phyloP scores from a whole-genome alignment of 2,113 vertebrate species.

The Phrynocephalus versicolor region DNA sequence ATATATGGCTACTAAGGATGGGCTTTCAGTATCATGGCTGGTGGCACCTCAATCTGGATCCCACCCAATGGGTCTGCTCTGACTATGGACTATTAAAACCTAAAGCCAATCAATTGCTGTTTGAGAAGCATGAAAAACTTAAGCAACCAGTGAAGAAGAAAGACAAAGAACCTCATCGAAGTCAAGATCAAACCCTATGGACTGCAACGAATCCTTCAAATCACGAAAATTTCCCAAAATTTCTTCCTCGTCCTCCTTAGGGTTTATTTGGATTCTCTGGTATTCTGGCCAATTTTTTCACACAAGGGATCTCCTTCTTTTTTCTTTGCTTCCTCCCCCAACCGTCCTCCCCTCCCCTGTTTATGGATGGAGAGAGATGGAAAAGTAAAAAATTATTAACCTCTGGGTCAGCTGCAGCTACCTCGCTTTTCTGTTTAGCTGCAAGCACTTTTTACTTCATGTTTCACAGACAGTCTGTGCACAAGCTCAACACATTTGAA shows the following conservation, averaged over 20 bases:
- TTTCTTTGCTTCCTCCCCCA: not conserved
- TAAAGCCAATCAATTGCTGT: too few species aligned
- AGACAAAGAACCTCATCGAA: not conserved
- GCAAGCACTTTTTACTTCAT: slow-evolving; percentile 88
- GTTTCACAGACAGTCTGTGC: slow-evolving; percentile 89
- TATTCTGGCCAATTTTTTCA: not conserved
- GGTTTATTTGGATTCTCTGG: not conserved
- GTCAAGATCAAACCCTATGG: not conserved
- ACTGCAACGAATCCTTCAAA: not conserved
- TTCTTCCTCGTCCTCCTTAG: not conserved
- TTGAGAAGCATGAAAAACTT: too few species aligned
- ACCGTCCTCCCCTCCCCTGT: slow-evolving; percentile 55
- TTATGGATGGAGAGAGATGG: slow-evolving; percentile 84
- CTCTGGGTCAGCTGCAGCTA: slow-evolving; percentile 86
- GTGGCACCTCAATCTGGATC: too few species aligned
- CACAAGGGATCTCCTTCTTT: not conserved
- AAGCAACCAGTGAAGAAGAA: not conserved
- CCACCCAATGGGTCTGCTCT: too few species aligned
- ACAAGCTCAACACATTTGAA: slow-evolving; percentile 89
- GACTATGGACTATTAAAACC: too few species aligned
- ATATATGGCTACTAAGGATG: too few species aligned
- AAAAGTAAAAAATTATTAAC: slow-evolving; percentile 97
- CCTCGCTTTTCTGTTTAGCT: slow-evolving; percentile 87
- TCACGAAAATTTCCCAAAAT: not conserved
- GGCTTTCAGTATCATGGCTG: too few species aligned